Evolutionary conservation across 1,140 invertebrate genomes (phyloP), one percentile per base, ranked within the genome.

Genomic region (Drosophila athabasca): DNA sequence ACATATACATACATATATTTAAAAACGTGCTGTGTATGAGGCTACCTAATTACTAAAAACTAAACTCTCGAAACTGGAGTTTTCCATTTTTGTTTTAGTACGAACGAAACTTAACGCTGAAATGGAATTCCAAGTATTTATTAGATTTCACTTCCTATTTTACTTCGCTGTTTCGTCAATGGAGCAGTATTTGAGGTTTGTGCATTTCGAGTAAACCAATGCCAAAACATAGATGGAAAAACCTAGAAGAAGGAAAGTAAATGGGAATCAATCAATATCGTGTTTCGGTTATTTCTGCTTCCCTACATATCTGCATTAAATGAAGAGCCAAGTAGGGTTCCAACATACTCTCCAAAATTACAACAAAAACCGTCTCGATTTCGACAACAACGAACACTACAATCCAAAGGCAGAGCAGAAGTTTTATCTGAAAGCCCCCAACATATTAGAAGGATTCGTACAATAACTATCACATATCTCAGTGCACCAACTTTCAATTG

Each of bases 401-500:
- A 4, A 64, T 43, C 64, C 64, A 67, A 0, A 64, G 3, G 8
- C 9, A 45, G 1, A 64, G 19, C 6, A 67, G 2, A 0, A 49
- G 3, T 17, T 67, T 64, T 24, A 17, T 19, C 64, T 67, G 4
- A 9, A 51, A 31, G 5, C 26, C 19, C 9, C 51, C 1, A 64
- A 9, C 13, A 2, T 17, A 2, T 31, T 5, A 2, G 3, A 31
- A 31, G 31, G 3, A 9, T 2, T 31, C 9, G 8, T 31, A 9
- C 24, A 26, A 6, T 26, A 26, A 9, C 9, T 31, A 9, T 7
- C 29, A 31, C 29, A 31, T 8, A 31, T 29, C 29, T 29, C 1
- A 31, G 7, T 8, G 15, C 6, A 62, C 54, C 29, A 11, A 68
- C 65, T 15, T 43, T 66, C 2, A 54, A 39, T 66, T 68, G 8